phyloP scores from a whole-genome alignment of 1,140 invertebrate species.

The Eriocheir sinensis region DNA sequence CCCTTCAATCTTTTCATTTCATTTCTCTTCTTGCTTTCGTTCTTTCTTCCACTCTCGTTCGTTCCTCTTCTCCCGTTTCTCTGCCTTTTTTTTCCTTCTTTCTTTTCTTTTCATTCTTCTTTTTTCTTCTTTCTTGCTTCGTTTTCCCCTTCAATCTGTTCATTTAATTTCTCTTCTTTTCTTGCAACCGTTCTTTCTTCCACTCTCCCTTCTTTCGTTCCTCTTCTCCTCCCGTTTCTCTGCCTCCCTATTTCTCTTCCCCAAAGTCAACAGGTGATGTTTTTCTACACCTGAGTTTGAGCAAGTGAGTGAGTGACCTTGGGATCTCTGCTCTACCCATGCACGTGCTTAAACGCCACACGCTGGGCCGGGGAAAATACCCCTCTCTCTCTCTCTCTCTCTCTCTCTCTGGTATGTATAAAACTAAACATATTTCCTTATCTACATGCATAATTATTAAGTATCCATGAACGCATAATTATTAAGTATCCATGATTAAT shows the following conservation, averaged over 20 bases:
- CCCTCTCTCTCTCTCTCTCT: no score
- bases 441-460: no score
- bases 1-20: background rate
- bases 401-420: no score
- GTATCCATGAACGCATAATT: no score
- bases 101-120: background rate
- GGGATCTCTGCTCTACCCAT: no score
- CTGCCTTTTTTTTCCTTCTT: background rate
- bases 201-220: background rate
- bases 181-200: background rate
- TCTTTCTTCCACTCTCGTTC: background rate
- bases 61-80: background rate
- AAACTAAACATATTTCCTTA: no score
- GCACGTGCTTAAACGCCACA: no score
- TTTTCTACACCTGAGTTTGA: no score
- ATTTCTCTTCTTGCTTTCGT: background rate
- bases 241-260: background rate
- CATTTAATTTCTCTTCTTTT: background rate
- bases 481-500: no score
- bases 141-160: background rate
- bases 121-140: conserved; percentile 8
- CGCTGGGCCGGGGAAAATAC: no score
- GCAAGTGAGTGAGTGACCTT: no score
- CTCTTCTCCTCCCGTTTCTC: background rate
- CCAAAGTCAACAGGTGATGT: no score